phyloP scores from a whole-genome alignment of 2,113 vertebrate genomes.

The Thermophis baileyi region DNA sequence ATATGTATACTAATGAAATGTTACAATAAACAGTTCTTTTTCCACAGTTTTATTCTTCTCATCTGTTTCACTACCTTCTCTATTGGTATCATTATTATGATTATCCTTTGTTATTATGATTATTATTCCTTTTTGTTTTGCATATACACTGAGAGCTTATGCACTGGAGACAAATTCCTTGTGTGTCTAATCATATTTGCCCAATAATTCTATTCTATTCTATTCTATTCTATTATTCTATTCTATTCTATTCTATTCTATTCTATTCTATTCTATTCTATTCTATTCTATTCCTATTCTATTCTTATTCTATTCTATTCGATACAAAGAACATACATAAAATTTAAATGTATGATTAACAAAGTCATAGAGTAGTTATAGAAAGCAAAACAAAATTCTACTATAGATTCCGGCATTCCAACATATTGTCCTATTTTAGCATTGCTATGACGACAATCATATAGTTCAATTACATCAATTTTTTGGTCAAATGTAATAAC shows the following conservation, averaged over 20 bases:
- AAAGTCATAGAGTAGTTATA: neutral
- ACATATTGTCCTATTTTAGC: neutral
- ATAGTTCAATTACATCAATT: neutral
- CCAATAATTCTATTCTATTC: neutral
- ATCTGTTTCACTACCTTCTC: neutral
- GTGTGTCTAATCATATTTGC: neutral
- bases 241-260: neutral
- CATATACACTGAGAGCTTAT: neutral
- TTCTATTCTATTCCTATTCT: too few species aligned
- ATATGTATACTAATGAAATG: neutral
- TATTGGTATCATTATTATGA: neutral
- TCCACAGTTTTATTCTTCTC: neutral
- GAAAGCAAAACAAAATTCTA: neutral
- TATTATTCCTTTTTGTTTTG: neutral
- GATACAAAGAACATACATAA: neutral
- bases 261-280: neutral
- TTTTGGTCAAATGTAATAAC: neutral
- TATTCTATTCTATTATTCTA: too few species aligned
- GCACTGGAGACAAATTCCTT: neutral
- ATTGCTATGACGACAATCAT: neutral
- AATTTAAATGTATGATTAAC: neutral
- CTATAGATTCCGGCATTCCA: neutral
- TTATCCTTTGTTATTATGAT: neutral
- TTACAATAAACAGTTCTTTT: neutral
- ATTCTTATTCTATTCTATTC: neutral